Percentiles rank a stretch among this genome's conserved stretches.
Evolutionary conservation across 2,797 vertebrate genomes (phyloP).

Genomic region (Pantherophis alleghaniensis): DNA sequence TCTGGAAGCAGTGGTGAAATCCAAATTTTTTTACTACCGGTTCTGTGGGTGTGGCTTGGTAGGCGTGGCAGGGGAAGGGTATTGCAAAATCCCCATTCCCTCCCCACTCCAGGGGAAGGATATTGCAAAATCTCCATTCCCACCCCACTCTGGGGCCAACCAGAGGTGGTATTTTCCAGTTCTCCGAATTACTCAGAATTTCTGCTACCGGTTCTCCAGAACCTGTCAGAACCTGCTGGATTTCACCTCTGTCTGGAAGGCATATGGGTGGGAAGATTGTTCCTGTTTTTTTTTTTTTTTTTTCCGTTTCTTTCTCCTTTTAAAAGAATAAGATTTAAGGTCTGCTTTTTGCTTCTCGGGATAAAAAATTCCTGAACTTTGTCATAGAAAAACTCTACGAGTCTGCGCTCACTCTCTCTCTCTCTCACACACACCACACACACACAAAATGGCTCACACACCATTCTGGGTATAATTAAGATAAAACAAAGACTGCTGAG

Average conservation of each 20-base stretch:
- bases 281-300: neutral
- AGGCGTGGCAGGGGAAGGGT: too few relatives aligned
- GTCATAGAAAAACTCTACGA: neutral
- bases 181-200: too few relatives aligned
- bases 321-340: constrained; percentile 14
- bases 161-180: too few relatives aligned
- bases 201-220: too few relatives aligned
- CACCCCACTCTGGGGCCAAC: too few relatives aligned
- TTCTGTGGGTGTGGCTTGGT: too few relatives aligned
- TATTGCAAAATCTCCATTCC: too few relatives aligned
- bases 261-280: neutral
- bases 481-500: neutral
- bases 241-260: neutral
- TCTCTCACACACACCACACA: too few relatives aligned
- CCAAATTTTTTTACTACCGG: too few relatives aligned
- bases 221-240: too few relatives aligned
- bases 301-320: neutral
- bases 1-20: neutral
- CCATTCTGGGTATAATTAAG: neutral
- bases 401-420: neutral
- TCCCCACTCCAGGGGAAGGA: too few relatives aligned
- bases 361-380: neutral
- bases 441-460: neutral
- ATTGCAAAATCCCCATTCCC: too few relatives aligned
- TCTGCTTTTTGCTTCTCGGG: constrained; percentile 21